Conservation (phyloP, 2,888 invertebrate genomes). For the Drosophila antonietae region DNA sequence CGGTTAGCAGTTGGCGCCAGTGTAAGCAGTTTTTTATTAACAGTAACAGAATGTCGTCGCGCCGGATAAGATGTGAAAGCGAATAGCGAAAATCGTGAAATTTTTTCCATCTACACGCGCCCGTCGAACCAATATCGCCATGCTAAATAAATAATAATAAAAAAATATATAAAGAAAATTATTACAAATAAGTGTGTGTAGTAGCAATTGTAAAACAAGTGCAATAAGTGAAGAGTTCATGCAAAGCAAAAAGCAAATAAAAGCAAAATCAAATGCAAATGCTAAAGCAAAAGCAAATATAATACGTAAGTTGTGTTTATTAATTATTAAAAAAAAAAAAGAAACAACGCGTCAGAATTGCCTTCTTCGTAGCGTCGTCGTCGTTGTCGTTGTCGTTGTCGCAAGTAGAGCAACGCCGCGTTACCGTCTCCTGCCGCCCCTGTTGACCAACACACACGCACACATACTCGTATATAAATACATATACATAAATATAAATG, state of each 20-base stretch:
- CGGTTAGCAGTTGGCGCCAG: conserved; percentile 59
- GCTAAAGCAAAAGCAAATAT: conserved; percentile 31
- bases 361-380: conserved; percentile 38
- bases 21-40: conserved; percentile 45
- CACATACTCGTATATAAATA: background rate
- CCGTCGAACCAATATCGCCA: conserved; percentile 47
- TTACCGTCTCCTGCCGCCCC: conserved; percentile 27
- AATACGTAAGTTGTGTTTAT: conserved; percentile 53
- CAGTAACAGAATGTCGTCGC: conserved; percentile 57
- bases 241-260: conserved; percentile 30
- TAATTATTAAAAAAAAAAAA: conserved; percentile 44
- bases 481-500: conserved; percentile 21
- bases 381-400: conserved; percentile 23
- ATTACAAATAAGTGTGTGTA: conserved; percentile 37
- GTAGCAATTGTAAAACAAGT: conserved; percentile 46
- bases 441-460: conserved; percentile 37
- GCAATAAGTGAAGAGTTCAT: conserved; percentile 59
- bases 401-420: conserved; percentile 57
- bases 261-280: conserved; percentile 39
- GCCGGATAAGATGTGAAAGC: conserved; percentile 55
- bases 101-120: conserved; percentile 43
- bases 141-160: conserved; percentile 46
- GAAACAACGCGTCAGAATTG: conserved; percentile 40
- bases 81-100: conserved; percentile 45
- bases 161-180: conserved; percentile 16